Evolutionary conservation across 2,113 vertebrate genomes (phyloP), one percentile per base, ranked within the genome.

Genomic region (Pygoscelis antarcticus): DNA sequence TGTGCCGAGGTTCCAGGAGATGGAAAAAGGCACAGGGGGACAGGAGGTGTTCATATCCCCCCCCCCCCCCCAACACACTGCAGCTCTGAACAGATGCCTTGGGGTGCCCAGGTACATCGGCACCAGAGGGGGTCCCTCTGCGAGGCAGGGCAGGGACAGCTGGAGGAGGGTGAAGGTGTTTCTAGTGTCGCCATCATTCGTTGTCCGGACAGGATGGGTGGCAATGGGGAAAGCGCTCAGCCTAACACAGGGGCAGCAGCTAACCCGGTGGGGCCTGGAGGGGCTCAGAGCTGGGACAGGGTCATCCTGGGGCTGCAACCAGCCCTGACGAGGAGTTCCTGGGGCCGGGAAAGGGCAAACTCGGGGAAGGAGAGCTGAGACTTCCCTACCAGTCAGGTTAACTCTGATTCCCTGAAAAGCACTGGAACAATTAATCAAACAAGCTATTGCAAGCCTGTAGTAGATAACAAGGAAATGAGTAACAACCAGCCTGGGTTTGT

Each of bases 91-190:
- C 14, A 9, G 32, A 13, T 4, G 4, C 9, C 54, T 32, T 38
- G 44, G 44, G 91, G 34, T n/a, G n/a, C 60, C 60, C 32, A 7
- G 58, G 32, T 16, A 52, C 44, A 3, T 51, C 7, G 0, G 34
- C 17, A 49, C 12, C 30, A 47, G 49, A 30, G 27, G 9, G 46
- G 11, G 7, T 30, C 47, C 23, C 21, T 26, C 78, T 60, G 61
- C 0, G 0, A 64, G 46, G 36, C 21, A 32, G 20, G 9, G 21
- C 46, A 66, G 54, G 51, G 13, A 27, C 1, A 1, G 40, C 11
- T 29, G 69, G 74, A 85, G 55, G 27, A 84, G 11, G 9, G 23
- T 6, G 14, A 52, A 62, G 75, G 10, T 13, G 6, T 47, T 85
- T 26, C 22, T n/a, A 44, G 23, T 3, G 0, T 71, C 68, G 60